Percentiles rank a stretch among this genome's conserved stretches.
phyloP scores from a whole-genome alignment of 37 sponge, comb jelly and placozoan genomes.

The Eunapius fragilis region DNA sequence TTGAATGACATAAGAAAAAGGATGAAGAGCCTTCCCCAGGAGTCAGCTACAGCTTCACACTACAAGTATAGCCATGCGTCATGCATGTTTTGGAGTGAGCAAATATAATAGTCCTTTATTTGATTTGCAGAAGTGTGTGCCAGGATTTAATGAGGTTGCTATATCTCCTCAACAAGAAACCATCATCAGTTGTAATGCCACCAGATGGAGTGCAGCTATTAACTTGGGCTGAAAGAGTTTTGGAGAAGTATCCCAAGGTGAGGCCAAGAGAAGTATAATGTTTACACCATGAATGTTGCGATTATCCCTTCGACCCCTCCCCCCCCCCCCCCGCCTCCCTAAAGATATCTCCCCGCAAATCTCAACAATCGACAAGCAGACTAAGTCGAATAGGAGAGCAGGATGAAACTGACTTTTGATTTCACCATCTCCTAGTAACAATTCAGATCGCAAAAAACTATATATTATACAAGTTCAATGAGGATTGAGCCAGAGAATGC shows the following conservation, averaged over 20 bases:
- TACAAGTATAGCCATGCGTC: slow-evolving; percentile 52
- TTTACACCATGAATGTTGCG: no score
- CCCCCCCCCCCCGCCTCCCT: no score
- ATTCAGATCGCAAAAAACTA: no score
- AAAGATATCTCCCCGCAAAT: no score
- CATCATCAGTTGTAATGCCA: slow-evolving; percentile 75
- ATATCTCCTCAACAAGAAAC: slow-evolving; percentile 89
- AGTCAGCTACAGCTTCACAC: slow-evolving; percentile 55
- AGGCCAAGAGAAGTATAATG: no score
- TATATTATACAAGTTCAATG: no score
- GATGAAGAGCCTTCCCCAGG: slow-evolving; percentile 74
- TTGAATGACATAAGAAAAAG: slow-evolving; percentile 92
- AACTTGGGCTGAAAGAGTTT: slow-evolving; percentile 81
- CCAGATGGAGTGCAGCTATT: slow-evolving; percentile 87
- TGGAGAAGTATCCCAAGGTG: slow-evolving; percentile 46
- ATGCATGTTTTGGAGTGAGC: not conserved
- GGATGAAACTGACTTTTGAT: no score
- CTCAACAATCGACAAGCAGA: no score
- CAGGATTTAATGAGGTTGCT: slow-evolving; percentile 85
- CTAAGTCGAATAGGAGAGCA: no score
- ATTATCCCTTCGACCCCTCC: no score
- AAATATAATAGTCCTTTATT: not conserved
- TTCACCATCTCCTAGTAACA: no score
- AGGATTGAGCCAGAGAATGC: no score
- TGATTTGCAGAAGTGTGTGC: slow-evolving; percentile 75